Evolutionary conservation across 2,797 vertebrate genomes (phyloP).

Genomic region (Malacoctenus gilli): DNA sequence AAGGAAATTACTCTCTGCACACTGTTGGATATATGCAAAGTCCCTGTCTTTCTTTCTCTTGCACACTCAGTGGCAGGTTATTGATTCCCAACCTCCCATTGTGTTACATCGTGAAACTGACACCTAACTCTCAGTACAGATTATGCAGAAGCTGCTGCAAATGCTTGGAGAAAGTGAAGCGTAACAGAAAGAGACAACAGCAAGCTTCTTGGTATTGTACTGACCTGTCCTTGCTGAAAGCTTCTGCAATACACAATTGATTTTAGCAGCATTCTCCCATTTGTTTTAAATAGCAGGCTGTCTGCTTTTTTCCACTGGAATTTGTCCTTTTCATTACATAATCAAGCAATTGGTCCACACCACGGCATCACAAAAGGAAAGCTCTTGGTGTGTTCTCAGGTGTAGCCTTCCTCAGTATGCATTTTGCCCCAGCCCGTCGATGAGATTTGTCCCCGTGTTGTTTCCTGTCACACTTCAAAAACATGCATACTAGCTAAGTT

Average conservation of each 20-base stretch:
- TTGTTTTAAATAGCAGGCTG: constrained; percentile 6
- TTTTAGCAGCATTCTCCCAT: background rate
- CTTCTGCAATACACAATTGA: constrained; percentile 16
- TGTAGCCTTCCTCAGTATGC: too few species aligned
- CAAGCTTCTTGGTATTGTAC: constrained; percentile 20
- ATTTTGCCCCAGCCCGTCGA: too few species aligned
- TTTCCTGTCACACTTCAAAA: too few species aligned
- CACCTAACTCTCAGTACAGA: constrained; percentile 67
- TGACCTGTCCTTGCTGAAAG: too few species aligned
- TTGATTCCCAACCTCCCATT: constrained; percentile 70
- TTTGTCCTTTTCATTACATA: background rate
- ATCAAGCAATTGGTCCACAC: too few species aligned
- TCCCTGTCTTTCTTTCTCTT: constrained; percentile 42
- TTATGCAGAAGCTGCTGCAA: constrained; percentile 59
- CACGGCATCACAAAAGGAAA: too few species aligned
- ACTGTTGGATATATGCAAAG: constrained; percentile 68
- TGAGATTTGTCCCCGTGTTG: too few species aligned
- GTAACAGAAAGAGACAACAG: constrained; percentile 54
- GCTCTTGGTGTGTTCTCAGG: too few species aligned
- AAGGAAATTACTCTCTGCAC: constrained; percentile 63
- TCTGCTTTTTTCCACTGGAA: background rate
- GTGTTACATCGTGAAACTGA: constrained; percentile 63
- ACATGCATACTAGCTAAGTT: too few species aligned
- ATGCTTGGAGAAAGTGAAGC: constrained; percentile 26
- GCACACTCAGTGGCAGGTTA: constrained; percentile 54